Conservation (phyloP, 2,888 invertebrate species). For the Neoscelio sp. region DNA sequence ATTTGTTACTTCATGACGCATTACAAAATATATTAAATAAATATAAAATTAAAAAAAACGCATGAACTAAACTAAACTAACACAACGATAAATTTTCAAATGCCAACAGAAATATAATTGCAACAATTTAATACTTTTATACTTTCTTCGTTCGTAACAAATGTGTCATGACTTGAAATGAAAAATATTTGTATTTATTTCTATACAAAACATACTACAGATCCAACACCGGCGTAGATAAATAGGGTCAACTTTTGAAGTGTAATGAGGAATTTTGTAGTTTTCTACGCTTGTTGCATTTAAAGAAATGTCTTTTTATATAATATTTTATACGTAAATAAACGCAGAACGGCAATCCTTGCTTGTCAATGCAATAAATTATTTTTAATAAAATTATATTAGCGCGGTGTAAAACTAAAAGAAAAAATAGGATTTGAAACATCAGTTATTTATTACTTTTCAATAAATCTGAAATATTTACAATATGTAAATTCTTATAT, state of each 20-base stretch:
- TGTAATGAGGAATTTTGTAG: conserved; percentile 15
- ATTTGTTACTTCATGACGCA: conserved; percentile 32
- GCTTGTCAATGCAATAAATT: conserved; percentile 32
- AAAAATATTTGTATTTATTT: conserved; percentile 42
- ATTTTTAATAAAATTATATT: conserved; percentile 49
- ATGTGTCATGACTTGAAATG: conserved; percentile 41
- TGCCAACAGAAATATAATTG: too few relatives aligned
- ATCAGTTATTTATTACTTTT: too few relatives aligned
- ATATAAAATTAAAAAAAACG: too few relatives aligned
- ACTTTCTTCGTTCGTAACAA: conserved; percentile 24
- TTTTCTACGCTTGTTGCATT: background rate
- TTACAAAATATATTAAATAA: too few relatives aligned
- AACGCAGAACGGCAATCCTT: conserved; percentile 7
- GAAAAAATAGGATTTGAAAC: too few relatives aligned
- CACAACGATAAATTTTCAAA: too few relatives aligned
- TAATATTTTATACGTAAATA: conserved; percentile 25
- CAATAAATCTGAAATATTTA: conserved; percentile 7
- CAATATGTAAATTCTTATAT: conserved; percentile 3
- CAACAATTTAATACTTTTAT: conserved; percentile 15
- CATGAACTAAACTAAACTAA: too few relatives aligned
- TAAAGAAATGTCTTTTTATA: conserved; percentile 8
- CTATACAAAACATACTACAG: conserved; percentile 43
- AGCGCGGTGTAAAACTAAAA: conserved; percentile 7
- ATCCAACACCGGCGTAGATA: conserved; percentile 47
- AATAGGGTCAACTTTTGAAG: conserved; percentile 32